A percentile compares a stretch with the other conserved stretches of the same genome.
phyloP scores from a whole-genome alignment of 1,140 invertebrate genomes.

The Subanguina moxae region DNA sequence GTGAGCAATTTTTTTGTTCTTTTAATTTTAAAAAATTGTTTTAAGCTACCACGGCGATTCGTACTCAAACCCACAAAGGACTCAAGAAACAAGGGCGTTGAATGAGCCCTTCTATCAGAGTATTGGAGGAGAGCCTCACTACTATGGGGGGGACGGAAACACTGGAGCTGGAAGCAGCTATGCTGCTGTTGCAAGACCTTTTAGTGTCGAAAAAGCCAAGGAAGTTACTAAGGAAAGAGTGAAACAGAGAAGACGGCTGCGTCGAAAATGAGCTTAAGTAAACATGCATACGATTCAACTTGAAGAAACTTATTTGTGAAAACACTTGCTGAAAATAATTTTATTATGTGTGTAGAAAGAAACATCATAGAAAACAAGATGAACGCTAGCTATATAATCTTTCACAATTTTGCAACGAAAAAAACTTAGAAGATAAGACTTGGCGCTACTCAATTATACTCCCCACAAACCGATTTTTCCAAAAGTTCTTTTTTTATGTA shows the following conservation, averaged over 20 bases:
- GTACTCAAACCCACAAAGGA: conserved; percentile 19
- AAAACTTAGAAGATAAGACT: not conserved
- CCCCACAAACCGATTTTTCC: too few relatives aligned
- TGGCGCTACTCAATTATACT: too few relatives aligned
- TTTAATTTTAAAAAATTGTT: too few relatives aligned
- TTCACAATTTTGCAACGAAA: not conserved
- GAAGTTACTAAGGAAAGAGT: not conserved
- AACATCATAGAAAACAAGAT: too few relatives aligned
- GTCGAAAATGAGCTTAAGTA: not conserved
- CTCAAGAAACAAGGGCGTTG: conserved; percentile 10
- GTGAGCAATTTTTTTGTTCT: not conserved
- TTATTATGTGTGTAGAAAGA: too few relatives aligned
- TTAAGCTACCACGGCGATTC: conserved; percentile 2
- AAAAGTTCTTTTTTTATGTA: too few relatives aligned
- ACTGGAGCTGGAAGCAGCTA: not conserved
- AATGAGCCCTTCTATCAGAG: conserved; percentile 17
- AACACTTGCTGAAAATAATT: too few relatives aligned
- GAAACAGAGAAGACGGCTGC: not conserved
- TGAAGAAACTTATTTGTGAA: too few relatives aligned
- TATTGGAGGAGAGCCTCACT: conserved; percentile 20
- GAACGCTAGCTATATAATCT: too few relatives aligned
- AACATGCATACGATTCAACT: too few relatives aligned
- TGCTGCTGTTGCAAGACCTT: not conserved
- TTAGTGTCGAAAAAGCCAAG: not conserved
- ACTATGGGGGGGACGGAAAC: not conserved